Conservation (phyloP, 35 echinoderm and acorn worm species). For the Stichopus chloronotus region DNA sequence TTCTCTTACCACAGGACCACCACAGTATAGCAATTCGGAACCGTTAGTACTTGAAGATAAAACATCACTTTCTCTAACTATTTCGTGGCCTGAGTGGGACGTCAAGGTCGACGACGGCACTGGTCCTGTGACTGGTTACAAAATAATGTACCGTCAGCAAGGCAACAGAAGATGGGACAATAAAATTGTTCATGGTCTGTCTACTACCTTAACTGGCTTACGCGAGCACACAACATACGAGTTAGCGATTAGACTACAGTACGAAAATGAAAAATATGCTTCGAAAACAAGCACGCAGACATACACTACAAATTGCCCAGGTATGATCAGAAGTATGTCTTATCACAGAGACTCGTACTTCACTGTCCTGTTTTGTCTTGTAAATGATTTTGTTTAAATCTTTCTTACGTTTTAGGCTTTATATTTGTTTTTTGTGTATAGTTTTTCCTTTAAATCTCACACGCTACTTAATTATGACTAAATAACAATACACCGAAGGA, state of each 20-base stretch:
- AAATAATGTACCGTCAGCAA: neutral
- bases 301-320: neutral
- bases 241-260: neutral
- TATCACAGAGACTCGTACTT: no score
- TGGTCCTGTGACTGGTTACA: neutral
- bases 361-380: no score
- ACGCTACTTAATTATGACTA: no score
- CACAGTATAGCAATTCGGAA: neutral
- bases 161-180: neutral
- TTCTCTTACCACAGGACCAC: neutral
- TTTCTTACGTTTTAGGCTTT: no score
- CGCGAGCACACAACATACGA: neutral
- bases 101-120: neutral
- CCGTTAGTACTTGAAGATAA: neutral
- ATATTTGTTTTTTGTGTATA: no score
- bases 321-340: neutral
- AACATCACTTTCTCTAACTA: neutral
- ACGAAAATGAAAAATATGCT: neutral
- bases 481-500: no score
- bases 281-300: neutral
- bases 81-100: neutral
- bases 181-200: neutral
- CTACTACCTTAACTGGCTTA: neutral
- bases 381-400: no score
- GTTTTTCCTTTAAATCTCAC: no score